A percentile compares a stretch with the other conserved stretches of the same genome.
Evolutionary conservation across 2,888 invertebrate genomes (phyloP).

Genomic region (Calliscelio sp.): DNA sequence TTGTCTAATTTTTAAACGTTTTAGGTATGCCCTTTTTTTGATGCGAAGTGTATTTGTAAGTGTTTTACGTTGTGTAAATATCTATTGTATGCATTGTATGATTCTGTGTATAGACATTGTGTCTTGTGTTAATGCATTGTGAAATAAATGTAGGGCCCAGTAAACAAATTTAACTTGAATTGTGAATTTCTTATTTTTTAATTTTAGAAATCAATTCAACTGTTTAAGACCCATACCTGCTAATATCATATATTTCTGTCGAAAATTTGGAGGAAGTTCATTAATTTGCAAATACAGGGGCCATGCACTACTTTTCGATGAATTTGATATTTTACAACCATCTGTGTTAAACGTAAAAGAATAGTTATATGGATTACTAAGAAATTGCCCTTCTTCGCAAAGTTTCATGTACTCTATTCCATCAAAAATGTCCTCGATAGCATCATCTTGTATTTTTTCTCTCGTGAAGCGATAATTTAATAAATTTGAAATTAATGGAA

Average conservation of each 20-base stretch:
- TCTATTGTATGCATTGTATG: too few relatives aligned
- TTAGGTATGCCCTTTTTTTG: too few relatives aligned
- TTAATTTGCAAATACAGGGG: slow-evolving; percentile 49
- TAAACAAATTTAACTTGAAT: too few relatives aligned
- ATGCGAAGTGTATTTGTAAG: too few relatives aligned
- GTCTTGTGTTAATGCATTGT: too few relatives aligned
- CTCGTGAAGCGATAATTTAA: slow-evolving; percentile 19
- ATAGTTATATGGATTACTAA: slow-evolving; percentile 44
- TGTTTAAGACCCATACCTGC: too few relatives aligned
- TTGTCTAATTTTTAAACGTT: too few relatives aligned
- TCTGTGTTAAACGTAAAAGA: slow-evolving; percentile 61
- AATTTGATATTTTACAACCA: slow-evolving; percentile 32
- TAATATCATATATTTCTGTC: slow-evolving; percentile 57
- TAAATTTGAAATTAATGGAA: background rate
- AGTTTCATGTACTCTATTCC: slow-evolving; percentile 29
- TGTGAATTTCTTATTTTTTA: too few relatives aligned
- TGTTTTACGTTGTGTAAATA: too few relatives aligned
- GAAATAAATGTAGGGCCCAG: too few relatives aligned
- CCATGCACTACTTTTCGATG: slow-evolving; percentile 32
- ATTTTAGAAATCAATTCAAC: too few relatives aligned
- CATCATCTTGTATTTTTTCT: slow-evolving; percentile 1
- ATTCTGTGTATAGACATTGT: too few relatives aligned
- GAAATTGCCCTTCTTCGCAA: slow-evolving; percentile 18
- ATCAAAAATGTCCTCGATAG: slow-evolving; percentile 53
- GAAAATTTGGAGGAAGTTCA: slow-evolving; percentile 55